Evolutionary conservation across 1,140 invertebrate species (phyloP), one percentile per base, ranked within the genome.

Genomic region (Charaxes varanes): DNA sequence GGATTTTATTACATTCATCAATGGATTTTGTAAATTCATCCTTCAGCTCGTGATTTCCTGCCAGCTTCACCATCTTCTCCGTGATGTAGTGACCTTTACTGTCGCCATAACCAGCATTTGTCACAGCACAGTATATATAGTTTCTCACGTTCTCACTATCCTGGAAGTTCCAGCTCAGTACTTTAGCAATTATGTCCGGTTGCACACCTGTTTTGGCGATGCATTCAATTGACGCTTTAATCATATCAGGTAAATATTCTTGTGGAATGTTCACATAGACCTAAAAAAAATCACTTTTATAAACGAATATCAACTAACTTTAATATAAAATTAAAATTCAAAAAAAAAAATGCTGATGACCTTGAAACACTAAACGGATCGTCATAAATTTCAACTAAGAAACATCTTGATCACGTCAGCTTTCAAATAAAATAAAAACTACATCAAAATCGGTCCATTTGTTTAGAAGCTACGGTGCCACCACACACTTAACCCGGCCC

Each of bases 41-140:
- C 18, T 41, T 48, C 2, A 8, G 28, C 8, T 38, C 34, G 17
- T 59, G 26, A 28, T 50, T 36, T 11, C 28, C 33, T 19, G 48
- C 24, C n/a, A 54, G 7, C 11, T 36, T 22, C 4, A 49, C 8
- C 12, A 60, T 36, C 27, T 36, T 60, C 1, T 50, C 42, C n/a
- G 37, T 17, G 10, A 50, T 22, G 1, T 53, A 26, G 8, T 53
- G 44, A 2, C 55, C 56, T 2, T 42, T 31, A 3, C 41, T 26
- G 8, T 56, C 48, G 2, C 26, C 27, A 11, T 48, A 53, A 2
- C 50, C 55, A 13, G 30, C 4, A 4, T 43, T 44, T 1, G 14
- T 38, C 1, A 24, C 14, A 2, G 62, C 30, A 15, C 62, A 65
- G 19, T 48, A 52, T n/a, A 56, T 13, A 6, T 61, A 61, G 6